Evolutionary conservation across 2,113 vertebrate genomes (phyloP).

Genomic region (Datnioides undecimradiatus): DNA sequence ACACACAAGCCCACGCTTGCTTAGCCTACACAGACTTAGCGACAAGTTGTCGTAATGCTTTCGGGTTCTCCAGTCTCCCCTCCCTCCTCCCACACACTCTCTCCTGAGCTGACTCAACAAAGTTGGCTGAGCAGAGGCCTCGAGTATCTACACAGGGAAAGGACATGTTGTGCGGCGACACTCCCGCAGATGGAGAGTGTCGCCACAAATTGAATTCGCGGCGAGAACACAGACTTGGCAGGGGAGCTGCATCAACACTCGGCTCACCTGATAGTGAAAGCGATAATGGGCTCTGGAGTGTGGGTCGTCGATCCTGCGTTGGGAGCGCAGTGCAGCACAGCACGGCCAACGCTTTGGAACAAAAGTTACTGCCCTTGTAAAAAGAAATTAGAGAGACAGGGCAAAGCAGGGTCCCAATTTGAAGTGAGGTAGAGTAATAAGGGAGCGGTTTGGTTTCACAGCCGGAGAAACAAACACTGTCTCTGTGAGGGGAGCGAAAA

Average conservation of each 20-base stretch:
- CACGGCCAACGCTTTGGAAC: constrained; percentile 26
- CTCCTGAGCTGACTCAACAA: constrained; percentile 57
- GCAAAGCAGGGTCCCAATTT: constrained; percentile 51
- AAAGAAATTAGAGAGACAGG: constrained; percentile 53
- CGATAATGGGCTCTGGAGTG: constrained; percentile 62
- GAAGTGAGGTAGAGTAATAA: constrained; percentile 48
- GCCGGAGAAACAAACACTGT: constrained; percentile 59
- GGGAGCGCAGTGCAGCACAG: constrained; percentile 32
- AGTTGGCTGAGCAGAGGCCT: constrained; percentile 31
- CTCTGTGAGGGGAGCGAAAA: constrained; percentile 10
- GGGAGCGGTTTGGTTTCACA: constrained; percentile 61
- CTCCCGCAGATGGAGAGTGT: constrained; percentile 47
- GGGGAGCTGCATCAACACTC: constrained; percentile 39
- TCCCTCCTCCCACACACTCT: constrained; percentile 6
- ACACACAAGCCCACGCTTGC: background rate
- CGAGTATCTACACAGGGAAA: constrained; percentile 24
- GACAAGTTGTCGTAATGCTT: constrained; percentile 30
- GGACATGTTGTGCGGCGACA: constrained; percentile 43
- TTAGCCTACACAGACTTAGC: constrained; percentile 24
- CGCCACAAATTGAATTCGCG: constrained; percentile 68
- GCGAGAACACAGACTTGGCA: constrained; percentile 55
- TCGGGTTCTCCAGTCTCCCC: constrained; percentile 43
- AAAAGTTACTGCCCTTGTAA: constrained; percentile 66
- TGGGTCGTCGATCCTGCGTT: constrained; percentile 28
- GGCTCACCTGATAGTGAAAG: constrained; percentile 57